Percentiles rank a stretch among this genome's conserved stretches.
Evolutionary conservation across 2,888 invertebrate genomes (phyloP).

Genomic region (Drosophila antonietae): DNA sequence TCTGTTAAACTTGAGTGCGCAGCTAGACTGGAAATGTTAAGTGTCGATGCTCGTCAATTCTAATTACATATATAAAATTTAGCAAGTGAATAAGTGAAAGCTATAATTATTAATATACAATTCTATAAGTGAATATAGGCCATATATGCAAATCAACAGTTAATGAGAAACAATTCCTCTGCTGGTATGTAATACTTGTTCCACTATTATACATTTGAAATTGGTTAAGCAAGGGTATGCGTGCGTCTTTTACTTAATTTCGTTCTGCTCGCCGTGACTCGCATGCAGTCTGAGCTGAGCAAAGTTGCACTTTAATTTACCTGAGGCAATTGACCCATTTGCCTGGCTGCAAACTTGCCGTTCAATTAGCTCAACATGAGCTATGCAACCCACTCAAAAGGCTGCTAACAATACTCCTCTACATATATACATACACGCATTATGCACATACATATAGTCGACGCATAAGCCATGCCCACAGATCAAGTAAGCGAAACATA

Average conservation of each 20-base stretch:
- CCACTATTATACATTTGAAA: too few relatives aligned
- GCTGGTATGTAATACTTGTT: not conserved
- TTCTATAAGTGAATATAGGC: not conserved
- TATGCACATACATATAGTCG: not conserved
- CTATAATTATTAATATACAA: not conserved
- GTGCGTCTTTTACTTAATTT: not conserved
- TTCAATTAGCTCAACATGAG: slow-evolving; percentile 56
- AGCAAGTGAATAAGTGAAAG: not conserved
- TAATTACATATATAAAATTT: too few relatives aligned
- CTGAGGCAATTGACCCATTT: slow-evolving; percentile 56
- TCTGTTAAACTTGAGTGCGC: not conserved
- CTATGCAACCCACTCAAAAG: slow-evolving; percentile 34
- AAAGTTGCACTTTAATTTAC: slow-evolving; percentile 35
- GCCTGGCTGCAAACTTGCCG: slow-evolving; percentile 20
- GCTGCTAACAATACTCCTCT: slow-evolving; percentile 19
- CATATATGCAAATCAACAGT: not conserved
- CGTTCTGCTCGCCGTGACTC: not conserved
- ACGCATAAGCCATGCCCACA: not conserved
- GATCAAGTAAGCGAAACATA: not conserved
- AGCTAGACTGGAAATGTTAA: not conserved
- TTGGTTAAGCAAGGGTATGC: not conserved
- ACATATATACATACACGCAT: not conserved
- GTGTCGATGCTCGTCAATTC: not conserved
- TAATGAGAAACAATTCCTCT: not conserved
- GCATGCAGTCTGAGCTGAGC: slow-evolving; percentile 4